These are phyloP conservation scores for Potorous gilbertii DNA, from an alignment of 2,797 vertebrate genomes.

Conservation along the genomic window DNA sequence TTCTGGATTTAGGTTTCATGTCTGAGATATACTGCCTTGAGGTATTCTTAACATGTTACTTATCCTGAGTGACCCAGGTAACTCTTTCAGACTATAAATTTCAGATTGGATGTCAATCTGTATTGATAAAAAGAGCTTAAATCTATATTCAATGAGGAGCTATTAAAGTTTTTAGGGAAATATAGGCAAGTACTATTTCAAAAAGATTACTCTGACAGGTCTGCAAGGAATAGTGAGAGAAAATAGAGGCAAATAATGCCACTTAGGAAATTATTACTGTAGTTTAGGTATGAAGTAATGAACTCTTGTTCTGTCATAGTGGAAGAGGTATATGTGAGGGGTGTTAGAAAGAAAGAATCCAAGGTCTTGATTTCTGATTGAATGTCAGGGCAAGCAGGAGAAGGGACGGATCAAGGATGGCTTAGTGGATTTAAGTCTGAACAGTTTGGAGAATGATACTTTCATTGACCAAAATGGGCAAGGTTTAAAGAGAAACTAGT, in stretches of 20 bases:
- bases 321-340: neutral
- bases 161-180: neutral
- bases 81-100: neutral
- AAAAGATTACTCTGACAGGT: neutral
- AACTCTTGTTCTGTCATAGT: neutral
- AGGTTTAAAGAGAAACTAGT: neutral
- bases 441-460: neutral
- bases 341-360: neutral
- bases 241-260: neutral
- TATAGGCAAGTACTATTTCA: neutral
- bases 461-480: neutral
- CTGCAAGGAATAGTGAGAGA: neutral
- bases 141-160: neutral
- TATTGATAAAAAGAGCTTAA: neutral
- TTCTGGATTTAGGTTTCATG: neutral
- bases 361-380: neutral
- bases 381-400: neutral
- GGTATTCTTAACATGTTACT: neutral
- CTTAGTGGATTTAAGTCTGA: conserved; percentile 8
- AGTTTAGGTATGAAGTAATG: neutral
- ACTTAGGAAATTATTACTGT: neutral
- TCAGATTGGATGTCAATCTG: neutral
- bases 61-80: neutral
- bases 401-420: neutral
- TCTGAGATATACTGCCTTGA: neutral